phyloP scores from a whole-genome alignment of 2,113 vertebrate species.

The Glaucomys volans region DNA sequence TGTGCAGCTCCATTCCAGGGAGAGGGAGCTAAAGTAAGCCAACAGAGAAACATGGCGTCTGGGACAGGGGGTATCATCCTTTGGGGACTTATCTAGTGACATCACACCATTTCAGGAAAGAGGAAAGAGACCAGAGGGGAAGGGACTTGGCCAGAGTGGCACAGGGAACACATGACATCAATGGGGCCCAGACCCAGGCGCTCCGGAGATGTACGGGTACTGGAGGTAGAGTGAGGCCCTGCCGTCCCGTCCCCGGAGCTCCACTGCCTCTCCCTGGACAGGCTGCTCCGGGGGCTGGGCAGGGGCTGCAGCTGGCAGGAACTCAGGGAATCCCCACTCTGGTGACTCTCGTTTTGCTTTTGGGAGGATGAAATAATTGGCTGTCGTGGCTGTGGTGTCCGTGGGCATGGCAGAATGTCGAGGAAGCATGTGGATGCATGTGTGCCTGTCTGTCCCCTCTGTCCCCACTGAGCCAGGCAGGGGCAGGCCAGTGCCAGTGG shows the following conservation, averaged over 20 bases:
- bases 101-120: neutral
- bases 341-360: conserved; percentile 69
- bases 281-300: neutral
- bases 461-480: neutral
- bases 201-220: neutral
- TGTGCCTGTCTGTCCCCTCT: neutral
- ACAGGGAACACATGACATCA: rapidly evolving
- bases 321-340: neutral
- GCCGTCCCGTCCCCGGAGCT: neutral
- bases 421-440: conserved; percentile 30
- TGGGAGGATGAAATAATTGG: conserved; percentile 69
- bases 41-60: neutral
- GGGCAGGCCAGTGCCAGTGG: neutral
- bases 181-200: neutral
- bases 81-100: neutral
- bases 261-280: rapidly evolving
- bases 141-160: neutral
- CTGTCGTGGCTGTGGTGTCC: conserved; percentile 69
- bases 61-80: neutral
- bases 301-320: conserved; percentile 22
- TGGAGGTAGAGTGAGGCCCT: neutral
- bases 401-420: conserved; percentile 54
- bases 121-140: neutral
- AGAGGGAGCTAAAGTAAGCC: neutral
- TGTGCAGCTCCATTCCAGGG: neutral